Evolutionary conservation across 2,797 vertebrate genomes (phyloP).

Genomic region (Pseudocheirus occidentalis): DNA sequence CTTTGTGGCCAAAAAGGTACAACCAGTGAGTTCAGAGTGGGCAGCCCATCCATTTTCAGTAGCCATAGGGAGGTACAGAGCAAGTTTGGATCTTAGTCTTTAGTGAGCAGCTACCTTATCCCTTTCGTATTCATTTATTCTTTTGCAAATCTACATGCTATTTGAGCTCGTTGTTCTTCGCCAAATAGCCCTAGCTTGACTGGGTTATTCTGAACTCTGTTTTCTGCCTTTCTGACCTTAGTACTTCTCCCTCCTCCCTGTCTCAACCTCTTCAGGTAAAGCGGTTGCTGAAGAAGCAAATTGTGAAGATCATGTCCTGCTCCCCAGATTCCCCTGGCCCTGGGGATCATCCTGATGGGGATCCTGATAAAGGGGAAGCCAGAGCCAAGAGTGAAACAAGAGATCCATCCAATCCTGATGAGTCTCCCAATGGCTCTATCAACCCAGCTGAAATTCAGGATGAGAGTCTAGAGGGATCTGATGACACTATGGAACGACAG

Average conservation of each 20-base stretch:
- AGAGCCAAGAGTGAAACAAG: conserved; percentile 72
- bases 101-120: conserved; percentile 42
- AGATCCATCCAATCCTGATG: conserved; percentile 74
- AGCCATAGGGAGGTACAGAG: conserved; percentile 45
- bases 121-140: neutral
- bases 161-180: conserved; percentile 8
- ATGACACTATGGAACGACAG: conserved; percentile 68
- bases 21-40: conserved; percentile 22
- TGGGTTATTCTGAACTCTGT: neutral
- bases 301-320: conserved; percentile 91
- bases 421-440: conserved; percentile 71
- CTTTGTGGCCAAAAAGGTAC: conserved; percentile 93
- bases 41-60: conserved; percentile 57
- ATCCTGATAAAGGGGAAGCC: conserved; percentile 77
- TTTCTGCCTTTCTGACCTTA: neutral
- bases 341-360: conserved; percentile 82
- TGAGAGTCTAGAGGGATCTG: conserved; percentile 78
- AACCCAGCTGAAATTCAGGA: conserved; percentile 81
- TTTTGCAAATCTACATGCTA: conserved; percentile 26
- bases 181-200: neutral
- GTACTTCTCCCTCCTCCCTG: neutral
- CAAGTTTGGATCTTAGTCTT: conserved; percentile 47
- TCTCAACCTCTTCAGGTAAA: conserved; percentile 87
- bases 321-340: conserved; percentile 86
- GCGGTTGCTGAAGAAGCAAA: conserved; percentile 94